phyloP scores from a whole-genome alignment of 2,797 vertebrate genomes.

The Cryptoblepharus egeriae region DNA sequence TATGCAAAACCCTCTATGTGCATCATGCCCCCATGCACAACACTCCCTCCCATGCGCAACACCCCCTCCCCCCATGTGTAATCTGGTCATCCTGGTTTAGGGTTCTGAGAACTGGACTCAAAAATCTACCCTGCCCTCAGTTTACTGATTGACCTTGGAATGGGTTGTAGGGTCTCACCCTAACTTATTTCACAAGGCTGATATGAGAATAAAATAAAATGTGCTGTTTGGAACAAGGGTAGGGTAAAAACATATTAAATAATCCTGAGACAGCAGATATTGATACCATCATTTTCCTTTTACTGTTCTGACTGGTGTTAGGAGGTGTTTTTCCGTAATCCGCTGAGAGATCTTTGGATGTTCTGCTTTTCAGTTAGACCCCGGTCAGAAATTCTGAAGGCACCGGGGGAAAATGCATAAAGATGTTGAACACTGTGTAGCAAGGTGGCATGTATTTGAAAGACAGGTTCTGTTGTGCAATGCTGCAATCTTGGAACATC shows the following conservation, averaged over 20 bases:
- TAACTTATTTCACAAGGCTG: neutral
- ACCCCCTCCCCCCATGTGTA: too few relatives aligned
- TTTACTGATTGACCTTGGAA: neutral
- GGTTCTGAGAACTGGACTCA: neutral
- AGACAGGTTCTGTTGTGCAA: conserved; percentile 47
- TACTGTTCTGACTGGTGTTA: conserved; percentile 12
- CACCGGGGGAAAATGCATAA: conserved; percentile 1
- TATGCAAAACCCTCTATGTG: too few relatives aligned
- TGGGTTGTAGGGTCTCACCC: neutral
- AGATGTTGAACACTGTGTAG: conserved; percentile 34
- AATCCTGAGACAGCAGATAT: conserved; percentile 13
- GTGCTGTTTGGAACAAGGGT: neutral
- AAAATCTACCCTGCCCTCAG: neutral
- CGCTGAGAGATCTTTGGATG: conserved; percentile 17
- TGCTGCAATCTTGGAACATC: conserved; percentile 43
- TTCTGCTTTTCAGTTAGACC: conserved; percentile 27
- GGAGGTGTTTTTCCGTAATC: conserved; percentile 25
- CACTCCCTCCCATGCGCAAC: too few relatives aligned
- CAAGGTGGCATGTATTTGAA: conserved; percentile 12
- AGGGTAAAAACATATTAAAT: neutral
- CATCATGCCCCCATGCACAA: too few relatives aligned
- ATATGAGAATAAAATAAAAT: neutral
- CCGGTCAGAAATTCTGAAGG: neutral
- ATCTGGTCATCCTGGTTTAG: too few relatives aligned
- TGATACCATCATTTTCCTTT: conserved; percentile 24